phyloP scores from a whole-genome alignment of 2,797 vertebrate species.

The Rachycentron canadum region DNA sequence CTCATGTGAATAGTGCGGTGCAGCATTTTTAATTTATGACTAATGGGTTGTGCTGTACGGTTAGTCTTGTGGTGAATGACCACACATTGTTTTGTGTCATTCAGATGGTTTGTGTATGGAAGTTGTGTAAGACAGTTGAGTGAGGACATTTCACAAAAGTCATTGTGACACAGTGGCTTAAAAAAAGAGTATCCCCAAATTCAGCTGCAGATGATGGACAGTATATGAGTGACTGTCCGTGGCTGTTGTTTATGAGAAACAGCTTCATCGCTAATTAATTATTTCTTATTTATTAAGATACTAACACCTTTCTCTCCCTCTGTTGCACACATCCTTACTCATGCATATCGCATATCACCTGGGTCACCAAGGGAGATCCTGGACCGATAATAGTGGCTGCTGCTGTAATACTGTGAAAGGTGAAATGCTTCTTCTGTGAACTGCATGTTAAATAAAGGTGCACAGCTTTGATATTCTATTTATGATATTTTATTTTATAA shows the following conservation, averaged over 20 bases:
- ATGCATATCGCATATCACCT: background rate
- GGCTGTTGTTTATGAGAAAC: background rate
- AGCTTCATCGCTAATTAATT: slow-evolving; percentile 6
- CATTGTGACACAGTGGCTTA: background rate
- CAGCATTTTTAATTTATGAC: background rate
- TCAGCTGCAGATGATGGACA: background rate
- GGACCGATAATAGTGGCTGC: background rate
- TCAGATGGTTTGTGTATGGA: background rate
- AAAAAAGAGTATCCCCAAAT: background rate
- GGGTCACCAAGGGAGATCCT: slow-evolving; percentile 13
- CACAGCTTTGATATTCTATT: background rate
- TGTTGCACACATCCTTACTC: background rate
- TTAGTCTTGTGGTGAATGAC: background rate
- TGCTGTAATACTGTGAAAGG: background rate
- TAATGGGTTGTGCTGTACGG: background rate
- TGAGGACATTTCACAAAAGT: background rate
- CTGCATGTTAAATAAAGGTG: background rate
- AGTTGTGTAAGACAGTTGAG: background rate
- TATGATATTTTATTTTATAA: slow-evolving; percentile 7
- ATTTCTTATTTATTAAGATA: background rate
- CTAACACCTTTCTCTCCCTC: background rate
- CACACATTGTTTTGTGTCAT: background rate
- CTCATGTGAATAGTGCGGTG: background rate
- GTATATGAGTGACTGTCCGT: too few relatives aligned
- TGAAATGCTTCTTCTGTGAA: background rate